Percentiles rank a stretch among this genome's conserved stretches.
These are phyloP conservation scores for Polyploca ridens DNA, from an alignment of 2,888 invertebrate genomes.

Conservation along the genomic window DNA sequence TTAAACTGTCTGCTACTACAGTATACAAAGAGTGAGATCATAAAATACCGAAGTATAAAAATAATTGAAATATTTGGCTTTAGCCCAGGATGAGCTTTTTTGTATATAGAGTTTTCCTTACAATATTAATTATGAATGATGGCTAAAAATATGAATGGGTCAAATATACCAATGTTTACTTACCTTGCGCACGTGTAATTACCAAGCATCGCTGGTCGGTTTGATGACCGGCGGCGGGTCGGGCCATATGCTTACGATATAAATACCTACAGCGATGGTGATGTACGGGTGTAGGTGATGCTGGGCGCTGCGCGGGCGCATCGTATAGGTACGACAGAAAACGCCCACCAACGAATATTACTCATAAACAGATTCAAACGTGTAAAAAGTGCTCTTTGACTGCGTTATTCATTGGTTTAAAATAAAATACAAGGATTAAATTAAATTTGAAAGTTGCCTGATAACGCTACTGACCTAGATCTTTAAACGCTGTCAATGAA, in stretches of 20 bases:
- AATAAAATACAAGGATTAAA: background rate
- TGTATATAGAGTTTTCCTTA: background rate
- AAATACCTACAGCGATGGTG: conserved; percentile 58
- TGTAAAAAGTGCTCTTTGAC: background rate
- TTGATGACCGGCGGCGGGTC: conserved; percentile 42
- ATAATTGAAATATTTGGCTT: conserved; percentile 9
- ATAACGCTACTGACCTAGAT: conserved; percentile 52
- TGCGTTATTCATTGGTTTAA: background rate
- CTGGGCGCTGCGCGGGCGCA: conserved; percentile 27
- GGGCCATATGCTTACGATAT: conserved; percentile 80
- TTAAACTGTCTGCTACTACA: background rate
- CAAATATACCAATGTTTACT: conserved; percentile 36
- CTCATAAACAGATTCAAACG: background rate
- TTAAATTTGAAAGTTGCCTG: conserved; percentile 34
- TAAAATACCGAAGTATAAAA: background rate
- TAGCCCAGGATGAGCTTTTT: conserved; percentile 5
- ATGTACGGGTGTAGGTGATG: conserved; percentile 56
- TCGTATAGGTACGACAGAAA: conserved; percentile 66
- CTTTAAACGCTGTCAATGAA: conserved; percentile 44
- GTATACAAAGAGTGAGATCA: background rate
- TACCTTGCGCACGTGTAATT: conserved; percentile 35
- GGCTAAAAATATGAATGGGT: conserved; percentile 16
- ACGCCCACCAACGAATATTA: conserved; percentile 65
- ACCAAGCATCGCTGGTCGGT: conserved; percentile 55
- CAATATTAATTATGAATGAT: conserved; percentile 19